A percentile compares a stretch with the other conserved stretches of the same genome.
phyloP scores from a whole-genome alignment of 2,888 invertebrate species.

The Drosophila neutralis region DNA sequence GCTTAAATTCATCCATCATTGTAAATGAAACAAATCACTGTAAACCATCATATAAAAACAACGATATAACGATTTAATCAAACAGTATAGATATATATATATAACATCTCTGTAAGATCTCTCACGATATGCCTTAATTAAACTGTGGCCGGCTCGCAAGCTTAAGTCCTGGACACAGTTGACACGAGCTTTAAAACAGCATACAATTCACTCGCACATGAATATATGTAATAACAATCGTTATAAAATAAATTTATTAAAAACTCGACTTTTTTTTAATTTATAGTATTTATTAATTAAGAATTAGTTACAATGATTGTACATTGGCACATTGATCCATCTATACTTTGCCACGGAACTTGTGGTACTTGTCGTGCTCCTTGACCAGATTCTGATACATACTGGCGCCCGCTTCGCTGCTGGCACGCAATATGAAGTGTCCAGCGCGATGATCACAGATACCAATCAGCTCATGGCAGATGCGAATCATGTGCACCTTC shows the following conservation, averaged over 20 bases:
- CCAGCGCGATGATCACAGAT: conserved; percentile 84
- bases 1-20: background rate
- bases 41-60: background rate
- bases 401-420: conserved; percentile 83
- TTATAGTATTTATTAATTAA: conserved; percentile 18
- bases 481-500: conserved; percentile 83
- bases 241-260: background rate
- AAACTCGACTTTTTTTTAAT: background rate
- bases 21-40: background rate
- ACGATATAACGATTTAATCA: background rate
- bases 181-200: background rate
- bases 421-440: conserved; percentile 82
- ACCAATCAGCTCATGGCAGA: conserved; percentile 82
- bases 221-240: background rate
- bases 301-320: background rate
- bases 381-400: conserved; percentile 82
- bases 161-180: conserved; percentile 9
- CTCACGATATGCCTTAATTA: conserved; percentile 2
- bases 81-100: background rate
- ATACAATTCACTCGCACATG: background rate
- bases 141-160: conserved; percentile 14
- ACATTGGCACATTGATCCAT: background rate
- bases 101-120: background rate
- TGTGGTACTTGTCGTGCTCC: conserved; percentile 83
- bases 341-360: conserved; percentile 84